Percentiles rank a stretch among this genome's conserved stretches.
These are phyloP conservation scores for Myioborus melanocephalus DNA, from an alignment of 2,797 vertebrate species.

Conservation along the genomic window DNA sequence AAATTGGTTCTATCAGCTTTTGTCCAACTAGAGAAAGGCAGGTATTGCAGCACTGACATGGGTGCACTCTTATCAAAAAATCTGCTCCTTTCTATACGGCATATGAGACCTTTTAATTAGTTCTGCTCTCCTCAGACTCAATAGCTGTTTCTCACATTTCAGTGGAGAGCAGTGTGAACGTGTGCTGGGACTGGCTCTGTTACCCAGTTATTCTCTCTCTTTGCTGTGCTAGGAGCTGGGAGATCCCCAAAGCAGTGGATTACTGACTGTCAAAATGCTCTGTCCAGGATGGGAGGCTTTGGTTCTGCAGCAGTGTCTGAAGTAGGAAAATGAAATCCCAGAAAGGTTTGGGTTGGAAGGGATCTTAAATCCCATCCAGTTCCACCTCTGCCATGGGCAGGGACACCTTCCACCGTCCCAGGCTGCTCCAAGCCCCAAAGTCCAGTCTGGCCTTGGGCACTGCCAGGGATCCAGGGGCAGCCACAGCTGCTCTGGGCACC, in stretches of 20 bases:
- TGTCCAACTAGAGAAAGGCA: neutral
- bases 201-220: neutral
- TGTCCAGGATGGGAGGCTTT: neutral
- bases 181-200: neutral
- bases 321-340: neutral
- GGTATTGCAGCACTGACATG: neutral
- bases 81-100: neutral
- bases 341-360: neutral
- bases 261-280: neutral
- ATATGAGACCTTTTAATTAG: neutral
- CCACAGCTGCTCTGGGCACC: too few species aligned
- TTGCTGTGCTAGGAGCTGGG: neutral
- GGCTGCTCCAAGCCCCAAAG: too few species aligned
- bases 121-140: neutral
- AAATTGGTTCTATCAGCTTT: neutral
- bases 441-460: neutral
- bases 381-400: fast-evolving
- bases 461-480: neutral
- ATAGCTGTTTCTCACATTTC: neutral
- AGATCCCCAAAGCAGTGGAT: neutral
- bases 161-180: neutral
- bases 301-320: neutral
- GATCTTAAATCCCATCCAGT: fast-evolving
- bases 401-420: fast-evolving
- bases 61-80: neutral